These are phyloP conservation scores for Epinotia bilunana DNA, from an alignment of 2,888 invertebrate species.

Conservation along the genomic window DNA sequence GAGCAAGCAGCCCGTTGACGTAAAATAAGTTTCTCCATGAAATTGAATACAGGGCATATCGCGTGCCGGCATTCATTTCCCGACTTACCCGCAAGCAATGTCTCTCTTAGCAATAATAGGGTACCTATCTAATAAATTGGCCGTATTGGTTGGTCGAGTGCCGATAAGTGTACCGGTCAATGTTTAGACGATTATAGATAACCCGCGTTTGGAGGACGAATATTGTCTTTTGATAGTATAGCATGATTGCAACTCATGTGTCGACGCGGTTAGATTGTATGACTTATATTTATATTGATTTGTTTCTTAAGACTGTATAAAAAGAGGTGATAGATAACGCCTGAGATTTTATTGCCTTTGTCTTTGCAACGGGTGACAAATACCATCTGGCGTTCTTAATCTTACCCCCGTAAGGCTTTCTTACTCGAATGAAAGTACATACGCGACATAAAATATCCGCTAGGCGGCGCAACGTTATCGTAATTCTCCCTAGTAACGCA, in stretches of 20 bases:
- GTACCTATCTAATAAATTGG: conserved; percentile 73
- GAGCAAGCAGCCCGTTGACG: conserved; percentile 66
- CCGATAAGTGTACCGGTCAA: conserved; percentile 61
- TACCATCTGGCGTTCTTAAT: too few relatives aligned
- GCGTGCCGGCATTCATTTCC: conserved; percentile 73
- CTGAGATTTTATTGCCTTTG: not conserved
- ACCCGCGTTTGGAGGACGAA: conserved; percentile 66
- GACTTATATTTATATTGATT: not conserved
- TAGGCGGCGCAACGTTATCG: too few relatives aligned
- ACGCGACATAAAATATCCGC: too few relatives aligned
- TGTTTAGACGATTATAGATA: conserved; percentile 67
- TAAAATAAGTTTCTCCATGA: conserved; percentile 78
- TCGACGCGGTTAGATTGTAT: conserved; percentile 20
- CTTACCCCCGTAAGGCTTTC: too few relatives aligned
- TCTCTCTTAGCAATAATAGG: conserved; percentile 73
- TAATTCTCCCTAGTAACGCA: too few relatives aligned
- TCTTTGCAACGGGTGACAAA: not conserved
- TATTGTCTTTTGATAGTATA: conserved; percentile 57
- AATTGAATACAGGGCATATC: conserved; percentile 74
- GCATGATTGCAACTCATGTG: conserved; percentile 47
- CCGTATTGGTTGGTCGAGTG: conserved; percentile 65
- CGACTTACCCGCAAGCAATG: conserved; percentile 66
- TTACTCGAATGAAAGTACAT: too few relatives aligned
- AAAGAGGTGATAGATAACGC: too few relatives aligned
- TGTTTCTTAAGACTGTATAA: not conserved